Base-by-base conservation (phyloP, 2,888 invertebrate genomes). In the Bursaphelenchus okinawaensis region DNA sequence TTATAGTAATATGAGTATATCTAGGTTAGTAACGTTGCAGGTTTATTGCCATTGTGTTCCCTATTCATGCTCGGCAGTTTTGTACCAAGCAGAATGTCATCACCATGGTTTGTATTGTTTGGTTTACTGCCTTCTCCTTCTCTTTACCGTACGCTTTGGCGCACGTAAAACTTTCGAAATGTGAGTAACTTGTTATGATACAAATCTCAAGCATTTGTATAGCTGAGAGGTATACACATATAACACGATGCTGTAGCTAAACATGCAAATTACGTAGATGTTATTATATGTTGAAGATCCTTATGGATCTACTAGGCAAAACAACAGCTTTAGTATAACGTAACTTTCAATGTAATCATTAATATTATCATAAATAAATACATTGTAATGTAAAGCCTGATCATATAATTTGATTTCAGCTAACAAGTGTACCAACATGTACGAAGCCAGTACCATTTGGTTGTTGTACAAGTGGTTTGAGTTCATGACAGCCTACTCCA, bases 41-140 rank as follows among this genome's bases (percentile, higher is more conserved):
- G 63, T 82, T 75, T 67, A 75, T 82, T 58, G 82, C 82, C 20
- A 82, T 80, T 22, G 73, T 75, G 0, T 74, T 75, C 23, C 82
- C 82, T 16, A 77, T 82, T 60, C 75, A 75, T 29, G 79, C 77
- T 4, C 71, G 80, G 12, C 69, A 69, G 4, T 64, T 78, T 16
- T 78, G 78, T 59, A 71, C 74, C 1, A 68, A 76, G 40, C 31
- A 52, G 12, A 74, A 70, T 58, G 64, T 77, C 23, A 24, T 69
- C 23, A 23, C 66, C 23, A 58, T 64, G 31, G 65, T 75, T 12
- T 61, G 65, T 7, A 58, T 61, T 28, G 67, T 72, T 7, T 82
- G 82, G 82, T 12, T 68, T 9, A 64, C 73, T 27, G 77, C 73
- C 16, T 65, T 62, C 16, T 59, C 68, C 24, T 73, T 78, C 59